Base-by-base conservation (phyloP, 2,888 invertebrate genomes). In the Synergus gifuensis region DNA sequence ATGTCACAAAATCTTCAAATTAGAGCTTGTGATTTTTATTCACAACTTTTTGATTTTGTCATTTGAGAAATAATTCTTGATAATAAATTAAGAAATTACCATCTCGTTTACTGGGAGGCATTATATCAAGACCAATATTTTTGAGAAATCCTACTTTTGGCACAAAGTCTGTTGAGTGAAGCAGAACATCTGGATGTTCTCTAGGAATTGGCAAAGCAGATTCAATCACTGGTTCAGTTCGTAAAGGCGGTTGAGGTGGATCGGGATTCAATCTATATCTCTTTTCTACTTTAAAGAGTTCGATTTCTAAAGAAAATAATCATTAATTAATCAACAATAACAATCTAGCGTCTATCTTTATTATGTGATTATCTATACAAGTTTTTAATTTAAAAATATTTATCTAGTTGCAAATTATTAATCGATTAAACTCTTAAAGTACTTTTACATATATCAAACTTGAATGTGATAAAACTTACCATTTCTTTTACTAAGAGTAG, bases 131-230 rank as follows among this genome's bases (percentile, higher is more conserved):
- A 64, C 94, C 94, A 77, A 96, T 92, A 66, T 93, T 93, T 78
- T 93, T 93, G 76, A 96, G 91, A 88, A 96, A 96, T 85, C 92
- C 92, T 78, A 93, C 93, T 90, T 96, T 95, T 81, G 94, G 93
- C 82, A 93, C 92, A 85, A 92, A 93, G 89, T 94, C 93, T 69
- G 93, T 90, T 76, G 93, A 87, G 81, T 91, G 91, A 82, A 93
- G 92, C 83, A 93, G 90, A 81, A 92, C 90, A 77, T 93, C 93
- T 60, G 94, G 93, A 87, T 93, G 93, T 81, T 92, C 92, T 76
- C 91, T 92, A 85, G 94, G 94, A 89, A 93, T 93, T 82, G 93
- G 94, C 85, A 93, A 88, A 90, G 93, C 87, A 87, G 94, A 89
- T 77, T 91, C 91, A 63, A 92, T 88, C 69, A 87, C 85, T 28